Conservation (phyloP, 2,888 invertebrate genomes). For the Macrophya annulata region DNA sequence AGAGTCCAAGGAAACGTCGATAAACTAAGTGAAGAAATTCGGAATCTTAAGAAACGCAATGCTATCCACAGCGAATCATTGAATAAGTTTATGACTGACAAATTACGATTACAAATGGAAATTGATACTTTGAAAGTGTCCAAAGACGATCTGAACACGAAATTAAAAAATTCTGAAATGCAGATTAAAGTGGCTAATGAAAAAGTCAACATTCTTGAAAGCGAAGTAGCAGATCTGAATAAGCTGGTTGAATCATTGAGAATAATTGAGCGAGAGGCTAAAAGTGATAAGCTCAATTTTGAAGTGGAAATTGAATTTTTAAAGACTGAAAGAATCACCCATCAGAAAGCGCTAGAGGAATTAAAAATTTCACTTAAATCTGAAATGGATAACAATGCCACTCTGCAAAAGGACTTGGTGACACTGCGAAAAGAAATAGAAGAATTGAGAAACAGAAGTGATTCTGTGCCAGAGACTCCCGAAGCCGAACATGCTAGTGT, state of each 20-base stretch:
- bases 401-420: constrained; percentile 61
- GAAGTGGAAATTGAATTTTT: constrained; percentile 67
- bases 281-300: constrained; percentile 62
- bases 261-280: constrained; percentile 36
- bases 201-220: constrained; percentile 62
- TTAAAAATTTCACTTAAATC: constrained; percentile 50
- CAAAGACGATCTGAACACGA: constrained; percentile 63
- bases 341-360: constrained; percentile 34
- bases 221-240: constrained; percentile 62
- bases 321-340: constrained; percentile 61
- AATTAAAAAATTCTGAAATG: constrained; percentile 62
- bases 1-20: constrained; percentile 67
- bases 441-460: constrained; percentile 55
- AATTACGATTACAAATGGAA: constrained; percentile 60
- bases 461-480: neutral
- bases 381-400: constrained; percentile 59
- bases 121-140: constrained; percentile 65
- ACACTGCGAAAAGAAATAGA: constrained; percentile 39
- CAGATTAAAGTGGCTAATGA: constrained; percentile 58
- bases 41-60: constrained; percentile 62
- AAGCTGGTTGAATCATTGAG: constrained; percentile 62
- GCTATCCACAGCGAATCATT: constrained; percentile 57
- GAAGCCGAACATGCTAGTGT: neutral
- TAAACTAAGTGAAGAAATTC: constrained; percentile 65
- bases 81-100: constrained; percentile 64